Evolutionary conservation across 1,140 invertebrate genomes (phyloP).

Genomic region (Zaprionus kolodkinae): DNA sequence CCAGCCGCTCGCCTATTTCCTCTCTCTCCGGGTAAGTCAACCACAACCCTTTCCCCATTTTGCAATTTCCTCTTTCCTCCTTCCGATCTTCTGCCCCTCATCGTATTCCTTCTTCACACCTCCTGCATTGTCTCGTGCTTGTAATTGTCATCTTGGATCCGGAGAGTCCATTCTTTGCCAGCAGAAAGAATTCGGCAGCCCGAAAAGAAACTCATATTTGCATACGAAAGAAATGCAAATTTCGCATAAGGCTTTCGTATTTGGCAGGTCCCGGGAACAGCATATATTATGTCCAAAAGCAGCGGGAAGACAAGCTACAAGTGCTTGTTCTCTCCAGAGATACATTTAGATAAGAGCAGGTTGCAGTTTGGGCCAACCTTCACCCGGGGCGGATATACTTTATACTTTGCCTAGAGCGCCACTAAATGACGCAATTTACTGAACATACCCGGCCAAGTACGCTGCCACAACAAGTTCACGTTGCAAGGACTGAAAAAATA

Average conservation of each 20-base stretch:
- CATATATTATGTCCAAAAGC: constrained; percentile 14
- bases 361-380: background rate
- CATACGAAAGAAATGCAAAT: constrained; percentile 18
- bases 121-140: background rate
- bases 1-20: background rate
- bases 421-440: background rate
- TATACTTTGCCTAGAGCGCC: background rate
- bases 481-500: background rate
- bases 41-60: background rate
- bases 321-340: background rate
- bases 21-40: constrained; percentile 55
- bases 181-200: background rate
- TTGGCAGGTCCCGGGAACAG: background rate
- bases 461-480: background rate
- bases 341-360: background rate
- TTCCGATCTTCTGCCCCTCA: background rate
- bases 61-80: no score
- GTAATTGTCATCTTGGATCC: background rate
- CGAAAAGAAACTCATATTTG: constrained; percentile 5
- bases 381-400: background rate
- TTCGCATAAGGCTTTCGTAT: constrained; percentile 2
- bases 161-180: background rate
- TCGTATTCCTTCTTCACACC: constrained; percentile 5
- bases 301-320: background rate
- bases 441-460: background rate